phyloP scores from a whole-genome alignment of 2,888 invertebrate genomes.

The Sthenelais limicola region DNA sequence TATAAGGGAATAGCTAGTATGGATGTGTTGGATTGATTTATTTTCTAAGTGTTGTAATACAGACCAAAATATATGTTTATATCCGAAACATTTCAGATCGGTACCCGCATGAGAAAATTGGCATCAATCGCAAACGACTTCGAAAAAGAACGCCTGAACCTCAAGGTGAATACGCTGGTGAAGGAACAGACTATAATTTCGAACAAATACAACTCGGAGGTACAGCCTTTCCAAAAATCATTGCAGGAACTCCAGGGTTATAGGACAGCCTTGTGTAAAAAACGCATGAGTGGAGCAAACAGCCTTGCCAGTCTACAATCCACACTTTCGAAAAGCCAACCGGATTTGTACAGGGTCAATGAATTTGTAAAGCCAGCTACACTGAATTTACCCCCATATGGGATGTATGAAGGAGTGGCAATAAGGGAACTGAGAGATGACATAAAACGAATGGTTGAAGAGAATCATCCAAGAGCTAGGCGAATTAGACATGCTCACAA shows the following conservation, averaged over 20 bases:
- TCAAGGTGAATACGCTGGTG: constrained; percentile 15
- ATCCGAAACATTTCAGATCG: constrained; percentile 28
- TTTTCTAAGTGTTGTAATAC: too few relatives aligned
- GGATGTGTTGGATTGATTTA: neutral
- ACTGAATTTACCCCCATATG: constrained; percentile 8
- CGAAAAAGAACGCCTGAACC: constrained; percentile 19
- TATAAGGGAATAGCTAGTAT: too few relatives aligned
- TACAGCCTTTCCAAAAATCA: constrained; percentile 20
- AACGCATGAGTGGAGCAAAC: neutral
- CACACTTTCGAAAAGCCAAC: too few relatives aligned
- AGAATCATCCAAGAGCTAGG: constrained; percentile 26
- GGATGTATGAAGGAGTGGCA: constrained; percentile 17
- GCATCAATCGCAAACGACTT: constrained; percentile 22
- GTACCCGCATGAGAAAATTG: constrained; percentile 27
- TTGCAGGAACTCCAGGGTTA: constrained; percentile 8
- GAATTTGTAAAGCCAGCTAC: too few relatives aligned
- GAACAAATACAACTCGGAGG: constrained; percentile 9
- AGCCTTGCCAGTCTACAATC: too few relatives aligned
- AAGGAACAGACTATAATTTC: constrained; percentile 19
- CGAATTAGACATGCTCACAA: constrained; percentile 23
- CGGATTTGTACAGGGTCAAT: too few relatives aligned
- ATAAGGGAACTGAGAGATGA: constrained; percentile 23
- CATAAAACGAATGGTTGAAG: constrained; percentile 23
- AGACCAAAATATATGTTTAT: neutral
- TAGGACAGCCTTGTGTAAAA: neutral